Evolutionary conservation across 2,113 vertebrate genomes (phyloP).

Genomic region (Sphaerodactylus townsendi): DNA sequence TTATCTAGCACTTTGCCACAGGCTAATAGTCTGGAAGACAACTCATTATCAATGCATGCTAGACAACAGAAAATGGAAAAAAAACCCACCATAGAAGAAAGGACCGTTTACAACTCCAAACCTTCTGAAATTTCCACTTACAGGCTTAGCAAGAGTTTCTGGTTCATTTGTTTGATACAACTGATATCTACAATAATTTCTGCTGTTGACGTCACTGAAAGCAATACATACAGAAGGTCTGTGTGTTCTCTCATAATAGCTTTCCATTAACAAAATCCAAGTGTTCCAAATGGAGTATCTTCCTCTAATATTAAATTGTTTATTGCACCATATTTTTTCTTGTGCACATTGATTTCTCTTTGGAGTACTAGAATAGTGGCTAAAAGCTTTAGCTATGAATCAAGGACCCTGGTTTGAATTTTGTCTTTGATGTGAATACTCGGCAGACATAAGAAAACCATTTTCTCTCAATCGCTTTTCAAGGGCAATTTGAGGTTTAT

Average conservation of each 20-base stretch:
- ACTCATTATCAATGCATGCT: not conserved
- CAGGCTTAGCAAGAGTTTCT: conserved; percentile 58
- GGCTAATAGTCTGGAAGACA: not conserved
- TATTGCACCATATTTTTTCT: not conserved
- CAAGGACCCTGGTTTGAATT: too few relatives aligned
- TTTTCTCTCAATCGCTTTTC: too few relatives aligned
- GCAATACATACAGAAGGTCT: conserved; percentile 55
- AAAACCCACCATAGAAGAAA: not conserved
- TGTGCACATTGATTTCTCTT: not conserved
- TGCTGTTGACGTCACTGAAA: conserved; percentile 51
- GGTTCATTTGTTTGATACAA: conserved; percentile 50
- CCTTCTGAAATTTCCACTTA: conserved; percentile 39
- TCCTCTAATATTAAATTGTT: not conserved
- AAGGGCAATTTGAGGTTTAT: too few relatives aligned
- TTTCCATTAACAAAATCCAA: conserved; percentile 65
- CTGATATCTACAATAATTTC: conserved; percentile 52
- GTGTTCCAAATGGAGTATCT: conserved; percentile 12
- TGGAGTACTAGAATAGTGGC: not conserved
- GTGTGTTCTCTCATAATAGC: conserved; percentile 64
- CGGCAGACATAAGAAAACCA: too few relatives aligned
- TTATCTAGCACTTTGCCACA: accelerated
- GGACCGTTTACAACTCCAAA: conserved; percentile 28
- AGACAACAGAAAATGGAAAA: not conserved
- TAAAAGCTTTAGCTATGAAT: too few relatives aligned
- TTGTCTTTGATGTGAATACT: too few relatives aligned